Evolutionary conservation across 1,140 invertebrate species (phyloP).

Genomic region (Rhyacophila brunnea): DNA sequence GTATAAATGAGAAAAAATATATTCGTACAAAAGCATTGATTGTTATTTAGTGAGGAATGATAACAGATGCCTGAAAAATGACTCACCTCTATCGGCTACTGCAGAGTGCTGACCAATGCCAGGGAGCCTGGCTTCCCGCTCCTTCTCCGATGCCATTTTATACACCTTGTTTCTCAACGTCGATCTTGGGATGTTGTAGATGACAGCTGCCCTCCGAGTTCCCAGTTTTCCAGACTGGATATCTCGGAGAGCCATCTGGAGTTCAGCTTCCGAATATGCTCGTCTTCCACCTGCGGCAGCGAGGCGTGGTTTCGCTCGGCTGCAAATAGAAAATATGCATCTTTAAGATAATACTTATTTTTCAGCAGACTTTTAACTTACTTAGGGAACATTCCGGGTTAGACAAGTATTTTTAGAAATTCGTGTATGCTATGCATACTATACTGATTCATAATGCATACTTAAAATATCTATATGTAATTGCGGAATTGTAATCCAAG

Average conservation of each 20-base stretch:
- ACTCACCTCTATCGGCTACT: conserved; percentile 38
- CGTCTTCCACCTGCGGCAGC: conserved; percentile 60
- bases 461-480: no score
- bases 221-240: conserved; percentile 91
- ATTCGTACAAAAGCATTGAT: no score
- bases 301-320: conserved; percentile 54
- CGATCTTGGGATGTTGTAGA: conserved; percentile 93
- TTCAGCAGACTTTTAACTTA: no score
- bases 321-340: no score
- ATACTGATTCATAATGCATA: no score
- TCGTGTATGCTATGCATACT: no score
- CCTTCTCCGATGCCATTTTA: conserved; percentile 75
- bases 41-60: no score
- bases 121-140: conserved; percentile 57
- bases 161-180: conserved; percentile 93
- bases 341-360: no score
- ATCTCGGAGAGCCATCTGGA: conserved; percentile 85
- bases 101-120: conserved; percentile 26
- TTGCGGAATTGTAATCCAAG: no score
- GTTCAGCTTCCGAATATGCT: conserved; percentile 88
- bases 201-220: conserved; percentile 85
- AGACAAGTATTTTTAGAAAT: no score
- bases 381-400: no score
- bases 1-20: no score
- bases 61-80: background rate